These are phyloP conservation scores for Drosophila eohydei DNA, from an alignment of 2,888 invertebrate genomes.

Conservation along the genomic window DNA sequence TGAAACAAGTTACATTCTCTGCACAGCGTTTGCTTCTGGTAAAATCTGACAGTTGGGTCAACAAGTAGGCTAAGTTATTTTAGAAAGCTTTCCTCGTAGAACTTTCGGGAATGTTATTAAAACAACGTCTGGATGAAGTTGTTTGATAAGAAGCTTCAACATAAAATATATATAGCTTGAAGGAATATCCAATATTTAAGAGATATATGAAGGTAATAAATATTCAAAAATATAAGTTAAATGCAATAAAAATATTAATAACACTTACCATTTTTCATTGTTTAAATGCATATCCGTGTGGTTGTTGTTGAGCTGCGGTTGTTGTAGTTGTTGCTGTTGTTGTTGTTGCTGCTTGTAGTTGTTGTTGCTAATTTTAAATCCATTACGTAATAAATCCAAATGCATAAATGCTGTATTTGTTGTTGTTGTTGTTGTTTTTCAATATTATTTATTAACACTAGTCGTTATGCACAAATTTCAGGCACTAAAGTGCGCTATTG, in stretches of 20 bases:
- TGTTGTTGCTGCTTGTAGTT: conserved; percentile 38
- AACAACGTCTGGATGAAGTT: not conserved
- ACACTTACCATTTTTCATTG: conserved; percentile 65
- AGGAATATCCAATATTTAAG: not conserved
- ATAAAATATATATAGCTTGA: not conserved
- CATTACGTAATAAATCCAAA: conserved; percentile 76
- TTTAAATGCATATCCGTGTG: conserved; percentile 72
- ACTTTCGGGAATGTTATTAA: conserved; percentile 50
- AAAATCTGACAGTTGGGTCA: conserved; percentile 2
- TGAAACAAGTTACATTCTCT: not conserved
- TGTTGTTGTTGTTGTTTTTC: conserved; percentile 26
- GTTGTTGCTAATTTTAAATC: conserved; percentile 69
- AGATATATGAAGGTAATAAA: not conserved
- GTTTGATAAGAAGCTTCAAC: not conserved
- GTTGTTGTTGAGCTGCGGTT: conserved; percentile 15
- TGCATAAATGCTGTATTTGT: conserved; percentile 33
- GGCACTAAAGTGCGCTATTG: conserved; percentile 40
- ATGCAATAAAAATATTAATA: not conserved
- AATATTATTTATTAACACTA: conserved; percentile 34
- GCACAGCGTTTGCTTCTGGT: conserved; percentile 10
- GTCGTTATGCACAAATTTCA: conserved; percentile 25
- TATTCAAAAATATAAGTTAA: conserved; percentile 1
- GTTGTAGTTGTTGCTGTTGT: conserved; percentile 19
- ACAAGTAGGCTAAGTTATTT: conserved; percentile 15
- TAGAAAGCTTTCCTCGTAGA: conserved; percentile 48